These are phyloP conservation scores for Oncorhynchus gorbuscha DNA, from an alignment of 2,113 vertebrate species.

Conservation along the genomic window DNA sequence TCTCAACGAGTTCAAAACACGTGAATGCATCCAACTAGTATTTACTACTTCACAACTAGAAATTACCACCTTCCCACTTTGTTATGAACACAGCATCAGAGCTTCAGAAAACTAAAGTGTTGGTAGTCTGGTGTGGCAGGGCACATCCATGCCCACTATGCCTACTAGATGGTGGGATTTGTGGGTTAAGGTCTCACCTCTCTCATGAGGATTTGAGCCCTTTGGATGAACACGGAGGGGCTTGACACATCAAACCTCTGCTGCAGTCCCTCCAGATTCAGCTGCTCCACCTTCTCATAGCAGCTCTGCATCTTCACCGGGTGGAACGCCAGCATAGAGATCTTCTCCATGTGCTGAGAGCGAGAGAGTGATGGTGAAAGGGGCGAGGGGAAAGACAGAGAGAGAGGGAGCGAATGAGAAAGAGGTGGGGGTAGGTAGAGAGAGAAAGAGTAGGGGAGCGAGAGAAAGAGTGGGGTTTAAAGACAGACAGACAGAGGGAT, in stretches of 20 bases:
- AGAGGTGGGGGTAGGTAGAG: not conserved
- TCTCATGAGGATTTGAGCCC: conserved; percentile 95
- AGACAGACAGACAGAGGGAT: not conserved
- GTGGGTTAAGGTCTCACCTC: conserved; percentile 73
- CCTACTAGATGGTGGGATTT: too few relatives aligned
- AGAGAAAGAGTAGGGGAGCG: not conserved
- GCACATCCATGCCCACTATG: too few relatives aligned
- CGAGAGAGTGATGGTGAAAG: conserved; percentile 43
- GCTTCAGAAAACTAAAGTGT: not conserved
- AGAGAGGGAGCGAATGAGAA: not conserved
- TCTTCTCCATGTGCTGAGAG: conserved; percentile 88
- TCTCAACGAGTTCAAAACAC: too few relatives aligned
- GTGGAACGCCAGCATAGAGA: conserved; percentile 93
- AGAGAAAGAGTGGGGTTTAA: not conserved
- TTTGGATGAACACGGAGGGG: conserved; percentile 88
- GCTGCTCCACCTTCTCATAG: conserved; percentile 90
- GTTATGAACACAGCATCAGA: too few relatives aligned
- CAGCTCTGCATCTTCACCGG: conserved; percentile 96
- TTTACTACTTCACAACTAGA: too few relatives aligned
- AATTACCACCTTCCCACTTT: too few relatives aligned
- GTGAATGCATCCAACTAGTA: too few relatives aligned
- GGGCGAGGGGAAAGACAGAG: not conserved
- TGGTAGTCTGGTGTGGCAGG: not conserved
- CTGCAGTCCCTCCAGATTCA: conserved; percentile 92
- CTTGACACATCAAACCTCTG: conserved; percentile 91